These are phyloP conservation scores for Drosophila nannoptera DNA, from an alignment of 1,140 invertebrate species.

Conservation along the genomic window DNA sequence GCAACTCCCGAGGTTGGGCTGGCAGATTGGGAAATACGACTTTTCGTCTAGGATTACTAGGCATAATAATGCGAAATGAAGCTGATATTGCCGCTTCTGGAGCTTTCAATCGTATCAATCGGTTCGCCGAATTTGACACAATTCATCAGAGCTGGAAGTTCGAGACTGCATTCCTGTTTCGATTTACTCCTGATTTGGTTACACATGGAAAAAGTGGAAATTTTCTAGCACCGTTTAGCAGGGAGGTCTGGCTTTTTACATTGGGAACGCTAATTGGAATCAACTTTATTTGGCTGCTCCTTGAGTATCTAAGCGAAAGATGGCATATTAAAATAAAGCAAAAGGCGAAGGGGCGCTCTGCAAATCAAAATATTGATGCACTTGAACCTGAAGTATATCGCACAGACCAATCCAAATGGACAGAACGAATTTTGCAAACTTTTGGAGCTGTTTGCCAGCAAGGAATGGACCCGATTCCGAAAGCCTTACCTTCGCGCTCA, in stretches of 20 bases:
- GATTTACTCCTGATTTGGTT: conserved; percentile 66
- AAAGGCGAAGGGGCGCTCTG: neutral
- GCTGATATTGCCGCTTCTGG: conserved; percentile 72
- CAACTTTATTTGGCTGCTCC: conserved; percentile 51
- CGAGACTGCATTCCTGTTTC: conserved; percentile 69
- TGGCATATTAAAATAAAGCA: neutral
- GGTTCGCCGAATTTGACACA: conserved; percentile 71
- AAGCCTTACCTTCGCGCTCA: conserved; percentile 51
- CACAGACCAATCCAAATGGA: conserved; percentile 22
- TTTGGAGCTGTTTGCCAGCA: conserved; percentile 72
- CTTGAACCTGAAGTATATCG: neutral
- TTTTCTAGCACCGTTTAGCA: conserved; percentile 68
- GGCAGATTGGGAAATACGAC: conserved; percentile 63
- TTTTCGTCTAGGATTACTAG: conserved; percentile 66
- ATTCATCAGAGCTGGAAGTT: conserved; percentile 77
- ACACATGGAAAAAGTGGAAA: conserved; percentile 60
- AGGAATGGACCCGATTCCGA: conserved; percentile 62
- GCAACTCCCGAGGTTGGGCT: conserved; percentile 75
- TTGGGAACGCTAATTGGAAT: conserved; percentile 36
- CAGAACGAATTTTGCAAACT: conserved; percentile 45
- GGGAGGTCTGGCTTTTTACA: conserved; percentile 59
- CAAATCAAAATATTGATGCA: neutral
- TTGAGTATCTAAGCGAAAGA: conserved; percentile 43
- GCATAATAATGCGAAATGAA: conserved; percentile 69
- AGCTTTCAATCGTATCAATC: conserved; percentile 68